phyloP scores from a whole-genome alignment of 2,797 vertebrate genomes.

The Thaleichthys pacificus region DNA sequence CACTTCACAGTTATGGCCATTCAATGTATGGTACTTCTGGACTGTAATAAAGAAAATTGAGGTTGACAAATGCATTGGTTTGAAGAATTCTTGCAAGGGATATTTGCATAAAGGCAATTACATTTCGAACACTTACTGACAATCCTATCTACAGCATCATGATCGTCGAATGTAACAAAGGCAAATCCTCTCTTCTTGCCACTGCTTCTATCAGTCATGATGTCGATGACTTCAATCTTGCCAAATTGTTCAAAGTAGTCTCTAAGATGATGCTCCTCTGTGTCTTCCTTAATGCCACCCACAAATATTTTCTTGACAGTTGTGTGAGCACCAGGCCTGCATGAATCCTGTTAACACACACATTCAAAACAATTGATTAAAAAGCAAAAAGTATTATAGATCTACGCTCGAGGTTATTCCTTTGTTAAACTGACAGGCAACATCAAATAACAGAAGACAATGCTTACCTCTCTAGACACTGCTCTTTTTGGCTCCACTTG shows the following conservation, averaged over 20 bases:
- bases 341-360: constrained; percentile 81
- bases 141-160: constrained; percentile 93
- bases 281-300: constrained; percentile 96
- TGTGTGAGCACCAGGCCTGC: constrained; percentile 90
- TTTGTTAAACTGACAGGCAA: not conserved
- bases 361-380: not conserved
- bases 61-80: not conserved
- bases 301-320: constrained; percentile 98
- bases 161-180: constrained; percentile 95
- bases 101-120: not conserved
- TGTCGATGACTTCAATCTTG: constrained; percentile 92
- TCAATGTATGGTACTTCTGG: constrained; percentile 96
- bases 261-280: constrained; percentile 89
- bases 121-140: constrained; percentile 85
- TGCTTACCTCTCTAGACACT: constrained; percentile 87
- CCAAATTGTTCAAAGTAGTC: constrained; percentile 94
- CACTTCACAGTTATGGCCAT: constrained; percentile 96
- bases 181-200: constrained; percentile 95
- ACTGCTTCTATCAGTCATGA: constrained; percentile 90
- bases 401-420: not conserved
- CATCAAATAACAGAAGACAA: not conserved
- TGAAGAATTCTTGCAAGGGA: not conserved
- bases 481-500: constrained; percentile 95
- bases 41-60: constrained; percentile 64
- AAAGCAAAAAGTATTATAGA: not conserved